Base-by-base conservation (phyloP, 1,140 invertebrate species). In the Aphaenogaster ashmeadi region DNA sequence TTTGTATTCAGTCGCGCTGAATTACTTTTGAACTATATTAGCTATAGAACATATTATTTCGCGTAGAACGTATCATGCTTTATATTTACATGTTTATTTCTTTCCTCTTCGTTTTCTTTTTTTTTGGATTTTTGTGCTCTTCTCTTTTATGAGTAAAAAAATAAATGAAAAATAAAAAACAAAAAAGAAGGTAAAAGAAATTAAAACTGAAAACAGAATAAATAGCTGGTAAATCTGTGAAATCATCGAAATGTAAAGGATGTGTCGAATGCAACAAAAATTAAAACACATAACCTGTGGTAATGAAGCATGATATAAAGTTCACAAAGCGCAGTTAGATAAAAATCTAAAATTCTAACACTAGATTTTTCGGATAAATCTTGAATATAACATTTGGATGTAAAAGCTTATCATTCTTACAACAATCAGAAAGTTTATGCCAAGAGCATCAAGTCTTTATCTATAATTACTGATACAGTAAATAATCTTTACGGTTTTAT, bases 141-240 rank as follows among this genome's bases (percentile, higher is more conserved):
- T 83, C 15, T 84, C 74, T 81, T 33, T 84, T 62, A 81, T 81
- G 36, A 2, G 3, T 84, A 84, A 75, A 83, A 80, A 84, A 84
- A 47, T 60, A 38, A 83, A 67, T n/a, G 11, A 80, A 69, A 78
- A 67, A 66, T 79, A 38, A 52, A 67, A 56, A 4, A 80, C 67
- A 38, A 3, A 58, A 47, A 81, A 66, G 36, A 62, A 2, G 18
- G 13, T 78, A 44, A 62, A 52, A 56, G 38, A 47, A 67, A 74
- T 47, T 27, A 60, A 60, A 83, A 74, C 0, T 41, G 13, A 83
- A 44, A 83, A 72, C 18, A 80, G 5, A 33, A 72, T 83, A 21
- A 50, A 74, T 74, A 83, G 15, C 27, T 74, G n/a, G 52, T 69
- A n/a, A 13, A n/a, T 69, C 18, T 8, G 41, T 84, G 69, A 84